These are phyloP conservation scores for Australoheros facetus DNA, from an alignment of 2,797 vertebrate genomes.

Conservation along the genomic window DNA sequence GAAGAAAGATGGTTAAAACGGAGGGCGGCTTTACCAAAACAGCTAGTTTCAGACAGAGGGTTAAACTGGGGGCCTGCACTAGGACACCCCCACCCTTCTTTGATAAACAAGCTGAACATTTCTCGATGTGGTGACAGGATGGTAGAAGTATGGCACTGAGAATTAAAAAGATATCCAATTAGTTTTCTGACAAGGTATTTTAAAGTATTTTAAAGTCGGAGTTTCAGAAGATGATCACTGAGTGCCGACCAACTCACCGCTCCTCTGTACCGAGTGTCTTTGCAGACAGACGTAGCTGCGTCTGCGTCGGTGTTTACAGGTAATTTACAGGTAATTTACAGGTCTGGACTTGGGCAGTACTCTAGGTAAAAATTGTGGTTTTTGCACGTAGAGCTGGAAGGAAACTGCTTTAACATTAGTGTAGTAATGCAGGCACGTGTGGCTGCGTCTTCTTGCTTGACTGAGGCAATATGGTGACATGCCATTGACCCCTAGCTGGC, in stretches of 20 bases:
- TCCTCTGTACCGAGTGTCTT: neutral
- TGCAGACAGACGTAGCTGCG: neutral
- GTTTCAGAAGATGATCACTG: no score
- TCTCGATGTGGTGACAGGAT: neutral
- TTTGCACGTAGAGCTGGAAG: conserved; percentile 16
- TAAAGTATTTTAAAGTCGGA: no score
- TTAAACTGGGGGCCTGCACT: neutral
- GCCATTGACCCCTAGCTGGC: conserved; percentile 55
- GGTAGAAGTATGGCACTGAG: neutral
- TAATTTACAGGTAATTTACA: conserved; percentile 36
- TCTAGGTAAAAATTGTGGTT: conserved; percentile 48
- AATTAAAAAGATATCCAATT: neutral
- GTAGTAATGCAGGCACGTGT: conserved; percentile 14
- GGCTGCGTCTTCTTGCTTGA: conserved; percentile 31
- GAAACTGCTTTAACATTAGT: conserved; percentile 22
- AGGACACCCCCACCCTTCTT: neutral
- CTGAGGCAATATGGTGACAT: conserved; percentile 59
- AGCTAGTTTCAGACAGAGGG: neutral
- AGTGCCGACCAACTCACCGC: neutral
- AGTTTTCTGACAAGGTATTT: no score
- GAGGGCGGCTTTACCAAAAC: rapidly evolving
- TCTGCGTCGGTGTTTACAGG: neutral
- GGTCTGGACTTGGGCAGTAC: conserved; percentile 25
- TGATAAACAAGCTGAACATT: neutral
- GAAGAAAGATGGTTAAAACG: neutral